Evolutionary conservation across 2,797 vertebrate species (phyloP).

Genomic region (Crax fasciolata): DNA sequence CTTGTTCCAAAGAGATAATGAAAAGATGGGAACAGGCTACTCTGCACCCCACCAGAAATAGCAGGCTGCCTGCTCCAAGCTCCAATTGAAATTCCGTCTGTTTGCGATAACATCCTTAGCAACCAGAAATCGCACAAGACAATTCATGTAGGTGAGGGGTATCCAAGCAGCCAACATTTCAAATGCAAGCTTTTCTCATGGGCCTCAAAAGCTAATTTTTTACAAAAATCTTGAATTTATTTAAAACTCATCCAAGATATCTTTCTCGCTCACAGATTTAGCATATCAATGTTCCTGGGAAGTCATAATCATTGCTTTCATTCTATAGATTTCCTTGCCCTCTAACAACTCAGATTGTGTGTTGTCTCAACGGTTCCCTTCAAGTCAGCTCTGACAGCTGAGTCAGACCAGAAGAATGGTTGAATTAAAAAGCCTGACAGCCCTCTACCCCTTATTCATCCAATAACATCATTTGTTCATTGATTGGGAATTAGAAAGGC

Average conservation of each 20-base stretch:
- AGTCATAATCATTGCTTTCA: constrained; percentile 72
- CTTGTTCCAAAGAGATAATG: background rate
- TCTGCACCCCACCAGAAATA: constrained; percentile 16
- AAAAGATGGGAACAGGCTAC: background rate
- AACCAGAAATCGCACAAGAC: constrained; percentile 61
- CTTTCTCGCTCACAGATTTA: constrained; percentile 33
- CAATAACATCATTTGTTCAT: constrained; percentile 63
- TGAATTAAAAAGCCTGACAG: constrained; percentile 60
- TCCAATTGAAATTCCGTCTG: constrained; percentile 55
- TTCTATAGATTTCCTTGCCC: constrained; percentile 75
- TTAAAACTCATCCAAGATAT: constrained; percentile 27
- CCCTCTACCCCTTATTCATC: constrained; percentile 52
- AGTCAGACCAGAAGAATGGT: constrained; percentile 70
- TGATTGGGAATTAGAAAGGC: constrained; percentile 61
- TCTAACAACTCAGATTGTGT: constrained; percentile 61
- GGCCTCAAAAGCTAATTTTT: constrained; percentile 37
- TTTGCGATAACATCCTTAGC: constrained; percentile 66
- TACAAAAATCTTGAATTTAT: constrained; percentile 40
- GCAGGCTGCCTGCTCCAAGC: constrained; percentile 17
- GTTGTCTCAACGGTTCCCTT: constrained; percentile 63
- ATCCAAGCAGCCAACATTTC: constrained; percentile 63
- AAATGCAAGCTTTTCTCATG: constrained; percentile 49
- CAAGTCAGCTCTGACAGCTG: constrained; percentile 68
- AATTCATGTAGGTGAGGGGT: constrained; percentile 66
- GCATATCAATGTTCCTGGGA: constrained; percentile 65